Base-by-base conservation (phyloP, 2,113 vertebrate genomes). In the Pangasianodon hypophthalmus region DNA sequence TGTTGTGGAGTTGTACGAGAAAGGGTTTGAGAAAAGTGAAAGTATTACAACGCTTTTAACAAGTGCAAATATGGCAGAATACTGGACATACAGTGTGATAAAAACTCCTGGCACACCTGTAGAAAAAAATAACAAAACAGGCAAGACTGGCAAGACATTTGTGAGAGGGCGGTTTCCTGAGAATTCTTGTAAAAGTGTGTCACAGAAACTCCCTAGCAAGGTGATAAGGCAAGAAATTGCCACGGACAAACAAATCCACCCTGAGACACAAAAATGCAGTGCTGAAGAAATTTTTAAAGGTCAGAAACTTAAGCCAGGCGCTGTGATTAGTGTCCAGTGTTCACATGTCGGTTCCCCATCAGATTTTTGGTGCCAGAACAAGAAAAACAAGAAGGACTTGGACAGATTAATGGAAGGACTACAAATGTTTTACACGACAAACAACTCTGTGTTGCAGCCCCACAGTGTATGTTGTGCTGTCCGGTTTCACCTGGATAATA, bases 301-400 rank as follows among this genome's bases (percentile, higher is more conserved):
- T 10, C 83, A 95, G 41, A 77, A 67, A 16, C 96, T 98, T 92
- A 96, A 96, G 52, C 96, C 96, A 56, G 97, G 97, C 86, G 88
- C 88, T 91, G 90, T 96, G 90, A 87, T 97, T 18, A 85, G 95
- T 89, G 97, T 99, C 0, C 83, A 86, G 1, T 97, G 96, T 91
- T 96, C 95, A 75, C 92, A 90, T 64, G 71, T 95, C 60, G 93
- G 62, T 90, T 97, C 97, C 7, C 97, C 96, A 83, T 94, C 92
- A 56, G 94, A 97, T 86, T 98, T 99, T 92, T 98, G 96, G 91
- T 99, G 98, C 92, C 97, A 97, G 91, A 91, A 95, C 52, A 92
- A 90, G 24, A 94, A 92, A 84, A 96, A 94, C 13, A 79, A 93
- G 84, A 91, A 92, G 54, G 92, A 95, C 67, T 93, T 99, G 87